Conservation (phyloP, 2,113 vertebrate genomes). For the Pygoscelis adeliae region DNA sequence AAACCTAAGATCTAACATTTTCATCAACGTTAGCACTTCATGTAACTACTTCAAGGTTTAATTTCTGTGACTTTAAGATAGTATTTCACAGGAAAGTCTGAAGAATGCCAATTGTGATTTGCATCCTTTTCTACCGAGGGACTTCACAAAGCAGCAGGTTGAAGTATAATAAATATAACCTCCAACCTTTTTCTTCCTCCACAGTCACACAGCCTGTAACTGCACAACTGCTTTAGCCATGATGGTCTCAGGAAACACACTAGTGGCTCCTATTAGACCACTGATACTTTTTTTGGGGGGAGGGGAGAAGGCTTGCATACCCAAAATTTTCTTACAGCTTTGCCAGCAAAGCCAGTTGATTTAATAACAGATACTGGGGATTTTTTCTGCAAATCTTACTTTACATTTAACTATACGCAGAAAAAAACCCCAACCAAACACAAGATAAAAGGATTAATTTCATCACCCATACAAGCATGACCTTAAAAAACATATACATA, state of each 20-base stretch:
- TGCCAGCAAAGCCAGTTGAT: not conserved
- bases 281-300: no score
- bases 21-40: not conserved
- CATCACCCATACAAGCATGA: not conserved
- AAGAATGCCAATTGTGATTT: not conserved
- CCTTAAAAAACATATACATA: not conserved
- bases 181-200: not conserved
- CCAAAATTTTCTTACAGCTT: not conserved
- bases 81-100: not conserved
- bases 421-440: not conserved
- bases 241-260: not conserved
- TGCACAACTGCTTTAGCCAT: not conserved
- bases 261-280: not conserved
- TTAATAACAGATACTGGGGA: not conserved
- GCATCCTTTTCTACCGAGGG: not conserved
- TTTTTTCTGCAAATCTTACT: not conserved
- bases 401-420: not conserved
- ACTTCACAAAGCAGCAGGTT: accelerated
- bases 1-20: not conserved
- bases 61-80: not conserved
- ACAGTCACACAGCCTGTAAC: not conserved
- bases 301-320: not conserved
- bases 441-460: not conserved
- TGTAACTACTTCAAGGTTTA: not conserved
- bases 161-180: not conserved